Evolutionary conservation across 2,113 vertebrate genomes (phyloP), one percentile per base, ranked within the genome.

Genomic region (Vireo altiloquus): DNA sequence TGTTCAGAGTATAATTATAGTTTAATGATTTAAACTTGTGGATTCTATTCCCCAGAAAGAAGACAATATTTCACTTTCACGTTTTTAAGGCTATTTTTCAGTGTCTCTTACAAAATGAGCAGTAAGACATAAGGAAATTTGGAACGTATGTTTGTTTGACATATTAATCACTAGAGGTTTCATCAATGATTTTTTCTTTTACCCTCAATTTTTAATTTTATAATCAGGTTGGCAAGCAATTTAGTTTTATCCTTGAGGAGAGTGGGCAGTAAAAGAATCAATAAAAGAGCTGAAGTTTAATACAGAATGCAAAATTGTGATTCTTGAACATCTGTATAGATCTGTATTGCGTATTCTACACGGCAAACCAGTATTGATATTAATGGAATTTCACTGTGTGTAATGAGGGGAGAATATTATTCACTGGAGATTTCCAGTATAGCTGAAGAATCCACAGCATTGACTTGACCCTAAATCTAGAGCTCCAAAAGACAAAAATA

Each of bases 11-110:
- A 81, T 91, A 92, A 94, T 96, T 95, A 95, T 46, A 90, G 56
- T 97, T 97, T 96, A 95, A 96, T 96, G 84, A 87, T 95, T 97
- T 89, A 93, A 96, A 97, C 92, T 92, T 95, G 72, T 94, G 78
- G 39, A 71, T 71, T 90, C 59, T 90, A 53, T 92, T 91, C 75
- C 39, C 56, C 27, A 88, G 71, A 86, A 91, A 70, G 46, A 88
- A 91, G 42, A 37, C 70, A 76, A 22, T 66, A 65, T 90, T 80
- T 96, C n/a, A 61, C 40, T 87, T 90, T 33, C 31, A 64, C 15
- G 23, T 70, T 91, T 91, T 63, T 52, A 40, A 80, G 83, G 35
- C 25, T 79, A 10, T 91, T 95, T 92, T 91, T 88, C 64, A 86
- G 11, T 65, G 86, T 91, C 63, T 83, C 24, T 77, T 74, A 65